These are phyloP conservation scores for Podotricha telesiphe DNA, from an alignment of 2,888 invertebrate genomes.

Conservation along the genomic window DNA sequence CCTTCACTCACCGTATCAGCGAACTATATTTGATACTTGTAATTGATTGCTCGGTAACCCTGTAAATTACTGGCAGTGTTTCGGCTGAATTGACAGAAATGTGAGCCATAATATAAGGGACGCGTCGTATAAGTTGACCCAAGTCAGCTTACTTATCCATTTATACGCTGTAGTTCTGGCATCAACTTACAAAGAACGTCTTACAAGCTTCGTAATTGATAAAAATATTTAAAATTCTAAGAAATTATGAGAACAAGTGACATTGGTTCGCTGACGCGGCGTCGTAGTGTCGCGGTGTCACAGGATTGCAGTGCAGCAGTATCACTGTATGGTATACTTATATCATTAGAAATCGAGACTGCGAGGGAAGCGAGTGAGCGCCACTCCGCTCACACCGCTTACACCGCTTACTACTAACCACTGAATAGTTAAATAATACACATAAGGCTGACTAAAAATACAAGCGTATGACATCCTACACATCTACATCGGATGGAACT, in stretches of 20 bases:
- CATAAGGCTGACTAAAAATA: slow-evolving; percentile 80
- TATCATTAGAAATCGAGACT: slow-evolving; percentile 50
- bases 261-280: slow-evolving; percentile 44
- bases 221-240: too few species aligned
- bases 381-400: slow-evolving; percentile 55
- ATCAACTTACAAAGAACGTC: too few species aligned
- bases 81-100: not conserved
- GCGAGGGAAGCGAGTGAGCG: slow-evolving; percentile 68
- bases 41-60: slow-evolving; percentile 35
- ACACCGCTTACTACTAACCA: slow-evolving; percentile 60
- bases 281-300: slow-evolving; percentile 21
- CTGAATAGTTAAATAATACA: slow-evolving; percentile 68
- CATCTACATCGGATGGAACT: slow-evolving; percentile 80
- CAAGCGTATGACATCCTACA: slow-evolving; percentile 82
- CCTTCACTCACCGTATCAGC: slow-evolving; percentile 52
- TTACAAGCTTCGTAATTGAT: not conserved
- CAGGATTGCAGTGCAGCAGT: not conserved
- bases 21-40: slow-evolving; percentile 47
- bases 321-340: not conserved
- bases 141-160: not conserved
- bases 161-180: not conserved
- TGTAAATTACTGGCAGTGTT: slow-evolving; percentile 38
- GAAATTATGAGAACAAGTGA: too few species aligned
- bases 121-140: not conserved
- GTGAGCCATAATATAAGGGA: not conserved